Conservation (phyloP, 2,797 vertebrate species). For the Sebastes trivittatus region DNA sequence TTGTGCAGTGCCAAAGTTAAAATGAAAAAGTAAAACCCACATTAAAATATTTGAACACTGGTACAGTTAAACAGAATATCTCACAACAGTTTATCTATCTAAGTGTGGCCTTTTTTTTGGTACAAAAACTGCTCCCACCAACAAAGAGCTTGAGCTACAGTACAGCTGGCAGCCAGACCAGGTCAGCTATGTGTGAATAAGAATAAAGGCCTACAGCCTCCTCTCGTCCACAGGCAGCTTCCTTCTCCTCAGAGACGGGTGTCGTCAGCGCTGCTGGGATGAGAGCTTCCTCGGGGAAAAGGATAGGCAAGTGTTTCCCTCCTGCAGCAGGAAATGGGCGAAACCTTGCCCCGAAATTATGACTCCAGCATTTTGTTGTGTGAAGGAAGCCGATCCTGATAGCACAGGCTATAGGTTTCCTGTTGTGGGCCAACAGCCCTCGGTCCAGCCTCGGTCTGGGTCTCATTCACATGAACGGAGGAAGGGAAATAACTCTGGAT, state of each 20-base stretch:
- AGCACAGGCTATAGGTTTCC: constrained; percentile 91
- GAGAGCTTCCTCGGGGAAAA: constrained; percentile 62
- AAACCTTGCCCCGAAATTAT: constrained; percentile 87
- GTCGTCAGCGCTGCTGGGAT: constrained; percentile 55
- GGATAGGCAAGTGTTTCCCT: constrained; percentile 82
- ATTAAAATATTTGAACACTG: not conserved
- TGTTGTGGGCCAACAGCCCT: constrained; percentile 86
- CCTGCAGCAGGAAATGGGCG: constrained; percentile 92
- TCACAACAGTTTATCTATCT: not conserved
- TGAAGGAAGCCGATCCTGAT: constrained; percentile 94
- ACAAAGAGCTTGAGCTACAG: not conserved
- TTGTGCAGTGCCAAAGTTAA: not conserved
- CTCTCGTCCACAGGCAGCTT: not conserved
- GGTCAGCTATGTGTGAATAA: not conserved
- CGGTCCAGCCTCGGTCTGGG: not conserved
- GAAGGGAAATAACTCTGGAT: too few relatives aligned
- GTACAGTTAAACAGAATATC: not conserved
- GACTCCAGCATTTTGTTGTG: constrained; percentile 85
- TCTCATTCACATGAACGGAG: too few relatives aligned
- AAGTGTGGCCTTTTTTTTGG: not conserved
- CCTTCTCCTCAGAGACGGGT: constrained; percentile 38
- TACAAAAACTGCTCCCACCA: not conserved
- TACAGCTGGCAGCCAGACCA: not conserved
- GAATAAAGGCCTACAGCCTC: constrained; percentile 8
- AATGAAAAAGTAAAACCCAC: not conserved